Base-by-base conservation (phyloP, 1,140 invertebrate species). In the Drosophila sechellia region DNA sequence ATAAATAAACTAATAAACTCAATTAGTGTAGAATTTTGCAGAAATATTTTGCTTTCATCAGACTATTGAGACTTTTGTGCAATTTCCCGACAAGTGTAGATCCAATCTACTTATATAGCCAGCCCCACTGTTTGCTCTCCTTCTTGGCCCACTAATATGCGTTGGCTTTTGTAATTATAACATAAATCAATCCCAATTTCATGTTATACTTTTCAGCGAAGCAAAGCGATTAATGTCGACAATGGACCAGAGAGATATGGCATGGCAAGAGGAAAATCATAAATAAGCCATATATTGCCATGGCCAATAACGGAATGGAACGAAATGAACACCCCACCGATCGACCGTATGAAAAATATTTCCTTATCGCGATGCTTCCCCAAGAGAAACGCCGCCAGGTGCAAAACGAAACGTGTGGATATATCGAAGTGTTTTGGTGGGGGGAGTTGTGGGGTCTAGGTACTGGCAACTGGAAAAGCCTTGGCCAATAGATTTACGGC, bases 191-290 rank as follows among this genome's bases (percentile, higher is more conserved):
- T 84, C 85, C 79, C 42, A 73, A 78, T 80, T 84, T 77, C 72
- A 71, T 89, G 79, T 89, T 89, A 89, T 80, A 89, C 72, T 80
- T 89, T 86, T 84, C 76, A 78, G 79, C 72, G 77, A 63, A 84
- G 57, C 79, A 49, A 77, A 73, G 79, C 84, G 84, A 89, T 87
- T 87, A 87, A 83, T 84, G 84, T 87, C 84, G 79, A 89, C 84
- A 87, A 87, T 87, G 66, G 68, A 70, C 63, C 76, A 71, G 63
- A 74, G 80, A 68, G 79, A 87, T 87, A 87, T 87, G 84, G 84
- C 84, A 89, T 89, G 84, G 79, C 76, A 71, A 79, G 71, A 87
- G 84, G 84, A 87, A 87, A 87, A 84, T 70, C 84, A 89, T 87
- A 87, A 87, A 87, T 87, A 87, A 87, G 83, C 70, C 83, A 86